Evolutionary conservation across 1,140 invertebrate genomes (phyloP).

Genomic region (Neodiprion lecontei): DNA sequence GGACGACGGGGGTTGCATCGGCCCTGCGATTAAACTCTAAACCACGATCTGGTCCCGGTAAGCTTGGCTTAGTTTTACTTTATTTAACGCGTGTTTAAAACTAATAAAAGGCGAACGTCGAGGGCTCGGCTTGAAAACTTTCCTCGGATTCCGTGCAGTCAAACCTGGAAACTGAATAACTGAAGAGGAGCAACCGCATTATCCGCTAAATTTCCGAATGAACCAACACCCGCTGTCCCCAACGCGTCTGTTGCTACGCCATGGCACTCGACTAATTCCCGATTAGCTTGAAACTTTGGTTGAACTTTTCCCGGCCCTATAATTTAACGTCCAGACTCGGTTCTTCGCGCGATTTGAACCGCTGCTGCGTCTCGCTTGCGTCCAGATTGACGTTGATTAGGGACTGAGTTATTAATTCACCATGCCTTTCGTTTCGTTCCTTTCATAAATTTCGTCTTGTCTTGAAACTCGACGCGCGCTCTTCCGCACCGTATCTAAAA

Average conservation of each 20-base stretch:
- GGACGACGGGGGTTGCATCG: not conserved
- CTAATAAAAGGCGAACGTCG: conserved; percentile 50
- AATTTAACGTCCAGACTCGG: not conserved
- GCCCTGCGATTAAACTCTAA: conserved; percentile 33
- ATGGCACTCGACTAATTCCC: not conserved
- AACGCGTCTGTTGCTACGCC: not conserved
- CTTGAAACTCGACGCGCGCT: no score
- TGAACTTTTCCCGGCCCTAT: not conserved
- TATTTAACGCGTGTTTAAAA: conserved; percentile 63
- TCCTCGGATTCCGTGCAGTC: conserved; percentile 35
- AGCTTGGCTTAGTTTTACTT: conserved; percentile 45
- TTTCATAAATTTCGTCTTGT: not conserved
- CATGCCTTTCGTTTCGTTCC: not conserved
- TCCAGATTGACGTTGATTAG: not conserved
- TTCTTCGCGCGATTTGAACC: not conserved
- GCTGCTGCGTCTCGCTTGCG: not conserved
- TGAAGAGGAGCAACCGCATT: conserved; percentile 32
- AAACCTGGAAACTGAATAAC: conserved; percentile 29
- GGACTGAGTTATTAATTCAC: not conserved
- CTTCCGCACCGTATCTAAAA: no score
- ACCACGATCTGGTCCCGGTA: conserved; percentile 34
- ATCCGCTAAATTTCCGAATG: conserved; percentile 18
- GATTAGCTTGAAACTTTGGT: conserved; percentile 1
- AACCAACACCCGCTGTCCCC: not conserved
- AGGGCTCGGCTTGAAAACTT: conserved; percentile 16